A percentile compares a stretch with the other conserved stretches of the same genome.
phyloP scores from a whole-genome alignment of 2,113 vertebrate genomes.

The Lepidothrix coronata region DNA sequence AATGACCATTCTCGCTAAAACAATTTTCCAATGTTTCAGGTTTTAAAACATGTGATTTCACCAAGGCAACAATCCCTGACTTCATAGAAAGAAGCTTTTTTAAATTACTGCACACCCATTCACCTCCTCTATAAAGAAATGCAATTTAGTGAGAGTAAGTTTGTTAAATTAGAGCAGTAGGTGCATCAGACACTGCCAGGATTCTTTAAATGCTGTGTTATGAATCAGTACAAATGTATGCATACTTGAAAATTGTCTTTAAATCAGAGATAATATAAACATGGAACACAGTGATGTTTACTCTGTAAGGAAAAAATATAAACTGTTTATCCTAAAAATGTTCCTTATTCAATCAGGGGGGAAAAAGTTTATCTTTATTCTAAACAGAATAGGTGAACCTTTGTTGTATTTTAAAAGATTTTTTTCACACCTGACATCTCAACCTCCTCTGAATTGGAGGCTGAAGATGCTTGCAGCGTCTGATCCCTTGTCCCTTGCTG shows the following conservation, averaged over 20 bases:
- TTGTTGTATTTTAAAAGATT: background rate
- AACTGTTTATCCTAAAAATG: background rate
- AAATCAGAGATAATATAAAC: background rate
- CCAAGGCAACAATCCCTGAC: conserved; percentile 26
- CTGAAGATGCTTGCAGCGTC: background rate
- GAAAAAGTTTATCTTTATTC: background rate
- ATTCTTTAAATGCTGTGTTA: conserved; percentile 18
- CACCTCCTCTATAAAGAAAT: background rate
- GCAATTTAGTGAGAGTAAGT: conserved; percentile 39
- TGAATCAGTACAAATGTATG: background rate
- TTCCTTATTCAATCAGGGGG: background rate
- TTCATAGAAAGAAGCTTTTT: conserved; percentile 22
- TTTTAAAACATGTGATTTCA: conserved; percentile 50
- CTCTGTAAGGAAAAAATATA: background rate
- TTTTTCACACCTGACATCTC: background rate
- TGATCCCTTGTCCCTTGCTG: background rate
- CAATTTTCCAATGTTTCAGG: conserved; percentile 31
- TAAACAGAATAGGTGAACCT: background rate
- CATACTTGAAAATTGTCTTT: background rate
- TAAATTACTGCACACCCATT: conserved; percentile 15
- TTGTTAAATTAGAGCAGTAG: conserved; percentile 46
- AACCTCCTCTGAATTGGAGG: background rate
- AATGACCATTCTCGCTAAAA: conserved; percentile 44
- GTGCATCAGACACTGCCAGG: background rate
- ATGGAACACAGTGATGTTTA: background rate